Percentiles rank a stretch among this genome's conserved stretches.
phyloP scores from a whole-genome alignment of 2,113 vertebrate species.

The Eptesicus fuscus region DNA sequence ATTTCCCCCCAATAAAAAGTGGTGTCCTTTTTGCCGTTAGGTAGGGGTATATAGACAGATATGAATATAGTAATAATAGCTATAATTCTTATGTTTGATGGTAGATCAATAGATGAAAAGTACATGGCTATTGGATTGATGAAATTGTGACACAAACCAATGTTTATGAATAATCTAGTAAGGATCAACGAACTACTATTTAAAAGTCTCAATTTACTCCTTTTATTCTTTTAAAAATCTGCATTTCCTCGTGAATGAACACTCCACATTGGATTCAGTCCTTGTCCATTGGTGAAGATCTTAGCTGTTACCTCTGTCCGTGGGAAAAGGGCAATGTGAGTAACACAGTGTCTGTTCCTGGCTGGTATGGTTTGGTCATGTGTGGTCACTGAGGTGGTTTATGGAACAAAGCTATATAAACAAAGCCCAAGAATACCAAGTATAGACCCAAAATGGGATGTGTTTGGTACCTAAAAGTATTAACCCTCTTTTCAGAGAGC shows the following conservation, averaged over 20 bases:
- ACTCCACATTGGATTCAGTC: background rate
- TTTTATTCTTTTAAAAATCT: background rate
- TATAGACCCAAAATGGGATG: rapidly evolving
- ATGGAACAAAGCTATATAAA: no score
- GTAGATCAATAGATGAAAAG: background rate
- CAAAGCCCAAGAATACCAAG: rapidly evolving
- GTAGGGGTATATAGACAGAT: background rate
- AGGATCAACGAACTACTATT: background rate
- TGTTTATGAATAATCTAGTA: background rate
- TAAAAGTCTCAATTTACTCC: background rate
- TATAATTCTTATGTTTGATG: background rate
- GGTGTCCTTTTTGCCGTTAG: background rate
- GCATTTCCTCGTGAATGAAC: background rate
- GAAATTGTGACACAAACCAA: no score
- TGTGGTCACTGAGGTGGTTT: background rate
- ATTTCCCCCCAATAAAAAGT: background rate
- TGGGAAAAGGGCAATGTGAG: background rate
- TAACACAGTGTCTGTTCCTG: background rate
- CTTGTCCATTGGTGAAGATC: background rate
- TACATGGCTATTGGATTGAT: background rate
- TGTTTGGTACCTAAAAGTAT: no score
- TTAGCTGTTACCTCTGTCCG: background rate
- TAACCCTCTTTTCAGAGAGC: no score
- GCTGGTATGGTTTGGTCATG: background rate
- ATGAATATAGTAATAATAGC: background rate